Percentiles rank a stretch among this genome's conserved stretches.
Evolutionary conservation across 1,140 invertebrate genomes (phyloP).

Genomic region (Cotesia typhae): DNA sequence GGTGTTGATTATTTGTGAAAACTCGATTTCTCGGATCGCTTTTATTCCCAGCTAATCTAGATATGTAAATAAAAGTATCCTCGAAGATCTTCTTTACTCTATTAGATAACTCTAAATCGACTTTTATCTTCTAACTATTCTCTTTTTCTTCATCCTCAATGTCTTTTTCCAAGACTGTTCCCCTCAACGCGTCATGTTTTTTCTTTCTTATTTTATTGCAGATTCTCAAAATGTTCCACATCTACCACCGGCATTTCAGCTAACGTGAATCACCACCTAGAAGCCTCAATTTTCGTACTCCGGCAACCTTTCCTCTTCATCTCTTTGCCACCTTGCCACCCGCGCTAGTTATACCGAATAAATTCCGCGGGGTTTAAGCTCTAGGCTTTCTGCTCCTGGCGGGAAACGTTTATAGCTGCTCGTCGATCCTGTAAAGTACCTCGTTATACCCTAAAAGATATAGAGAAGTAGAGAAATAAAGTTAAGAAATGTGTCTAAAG

Average conservation of each 20-base stretch:
- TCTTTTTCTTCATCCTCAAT: not conserved
- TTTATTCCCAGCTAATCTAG: too few species aligned
- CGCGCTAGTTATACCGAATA: constrained; percentile 28
- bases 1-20: too few species aligned
- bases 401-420: constrained; percentile 31
- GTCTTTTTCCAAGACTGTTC: not conserved
- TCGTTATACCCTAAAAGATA: constrained; percentile 24
- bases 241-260: too few species aligned
- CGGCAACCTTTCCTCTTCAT: not conserved
- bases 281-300: constrained; percentile 14
- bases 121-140: too few species aligned
- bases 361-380: constrained; percentile 13
- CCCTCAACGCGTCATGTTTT: not conserved
- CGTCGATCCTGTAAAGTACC: constrained; percentile 17
- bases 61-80: too few species aligned
- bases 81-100: too few species aligned
- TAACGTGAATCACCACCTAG: constrained; percentile 7
- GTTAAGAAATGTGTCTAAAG: constrained; percentile 7
- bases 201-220: not conserved
- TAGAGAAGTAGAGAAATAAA: constrained; percentile 17
- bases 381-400: constrained; percentile 17
- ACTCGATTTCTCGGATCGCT: too few species aligned
- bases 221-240: constrained; percentile 1
- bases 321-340: too few species aligned
- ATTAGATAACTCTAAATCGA: too few species aligned